Evolutionary conservation across 1,140 invertebrate species (phyloP), one percentile per base, ranked within the genome.

Genomic region (Orius insidiosus): DNA sequence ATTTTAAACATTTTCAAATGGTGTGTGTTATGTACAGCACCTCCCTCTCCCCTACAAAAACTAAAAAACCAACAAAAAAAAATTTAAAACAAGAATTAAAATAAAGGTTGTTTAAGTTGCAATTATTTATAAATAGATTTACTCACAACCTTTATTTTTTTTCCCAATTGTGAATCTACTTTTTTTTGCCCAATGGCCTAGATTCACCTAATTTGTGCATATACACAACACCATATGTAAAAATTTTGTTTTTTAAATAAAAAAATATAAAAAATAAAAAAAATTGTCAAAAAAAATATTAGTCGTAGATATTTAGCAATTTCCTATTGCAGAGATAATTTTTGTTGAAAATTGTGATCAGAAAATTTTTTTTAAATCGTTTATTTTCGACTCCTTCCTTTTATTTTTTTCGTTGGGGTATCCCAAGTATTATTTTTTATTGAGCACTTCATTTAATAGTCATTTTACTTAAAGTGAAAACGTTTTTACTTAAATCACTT

Each of bases 251-350:
- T 36, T n/a, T 36, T 3, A n/a, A 36, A 33, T 33, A 7, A n/a
- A 33, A 6, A 33, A 33, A 33, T 33, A 33, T 7, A 33, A 33
- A 33, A 33, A n/a, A n/a, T n/a, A n/a, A 36, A 36, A 36, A 36
- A 36, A 36, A 36, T 36, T 36, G 35, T 36, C 14, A 11, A 36
- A n/a, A 36, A n/a, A 36, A n/a, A n/a, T n/a, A 36, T 11, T 11
- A 36, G n/a, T 36, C 14, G 14, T 36, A 36, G n/a, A 36, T 33
- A 33, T 33, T 4, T 36, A 36, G 24, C 31, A 14, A 16, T 43
- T 43, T 43, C 41, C 41, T 43, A 15, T 43, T 43, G 41, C 41
- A 43, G 41, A 43, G 41, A 43, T 43, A n/a, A 43, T 24, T 24
- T 24, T 24, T 24, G 24, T 24, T 24, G 7, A 24, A 24, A 24